Base-by-base conservation (phyloP, 2,797 vertebrate genomes). In the Lithobates pipiens region DNA sequence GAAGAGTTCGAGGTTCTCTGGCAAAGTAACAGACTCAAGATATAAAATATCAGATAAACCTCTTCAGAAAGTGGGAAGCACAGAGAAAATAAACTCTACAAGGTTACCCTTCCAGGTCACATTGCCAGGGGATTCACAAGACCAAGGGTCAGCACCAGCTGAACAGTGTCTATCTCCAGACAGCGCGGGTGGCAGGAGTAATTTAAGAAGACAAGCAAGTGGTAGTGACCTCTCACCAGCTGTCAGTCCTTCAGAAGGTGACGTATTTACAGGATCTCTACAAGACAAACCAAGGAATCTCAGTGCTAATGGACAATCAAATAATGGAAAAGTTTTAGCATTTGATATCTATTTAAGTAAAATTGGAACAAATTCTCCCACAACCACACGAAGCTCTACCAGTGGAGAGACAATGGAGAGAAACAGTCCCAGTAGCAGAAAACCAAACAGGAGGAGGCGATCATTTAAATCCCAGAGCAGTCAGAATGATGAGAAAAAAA, bases 331-430 rank as follows among this genome's bases (percentile, higher is more conserved):
- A 86, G 92, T 94, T 85, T 57, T 95, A 78, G 93, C 92, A 16
- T 87, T 95, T 88, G 94, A 95, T 91, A 95, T 95, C 88, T 95
- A 94, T 86, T 89, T 95, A 76, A 93, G 92, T 6, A 95, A 94
- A 92, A 91, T 91, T 21, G 71, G 91, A 91, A 36, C 90, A 92
- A 74, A 87, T 78, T 2, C 88, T 85, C 84, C 44, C 13, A 39
- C 80, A 16, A 36, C 44, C 5, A 7, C 13, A 42, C 77, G 50
- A 29, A 34, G 10, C 36, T 63, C 2, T 42, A 80, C 1, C 73
- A 87, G 79, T 25, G 71, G 36, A 61, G 76, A 84, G 8, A 25
- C 76, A 46, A 90, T 90, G 91, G 91, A 92, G n/a, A 89, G 65
- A 91, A 93, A 10, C 23, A 65, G 82, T 77, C 93, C 57, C 34